Conservation (phyloP, 2,888 invertebrate species). For the Crossocerus cetratus region DNA sequence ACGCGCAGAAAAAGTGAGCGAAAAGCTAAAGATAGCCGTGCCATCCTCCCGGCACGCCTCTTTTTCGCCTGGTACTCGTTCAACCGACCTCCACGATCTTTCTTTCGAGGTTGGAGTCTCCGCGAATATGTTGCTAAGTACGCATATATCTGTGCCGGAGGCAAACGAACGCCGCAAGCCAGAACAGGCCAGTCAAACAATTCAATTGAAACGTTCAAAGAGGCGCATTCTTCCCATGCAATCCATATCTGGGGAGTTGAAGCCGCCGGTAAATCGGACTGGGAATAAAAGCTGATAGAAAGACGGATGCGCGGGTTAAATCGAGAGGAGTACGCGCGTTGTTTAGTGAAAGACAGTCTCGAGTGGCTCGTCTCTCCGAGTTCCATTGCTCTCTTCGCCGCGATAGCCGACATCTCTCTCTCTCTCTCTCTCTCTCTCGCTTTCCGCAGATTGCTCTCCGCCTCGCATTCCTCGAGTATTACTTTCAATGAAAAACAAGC, state of each 20-base stretch:
- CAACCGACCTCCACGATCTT: slow-evolving; percentile 2
- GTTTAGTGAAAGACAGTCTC: slow-evolving; percentile 21
- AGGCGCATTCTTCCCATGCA: not conserved
- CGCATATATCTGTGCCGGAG: not conserved
- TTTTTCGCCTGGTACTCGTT: slow-evolving; percentile 2
- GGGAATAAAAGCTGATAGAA: not conserved
- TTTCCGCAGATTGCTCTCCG: not conserved
- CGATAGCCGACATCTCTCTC: not conserved
- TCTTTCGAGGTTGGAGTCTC: slow-evolving; percentile 21
- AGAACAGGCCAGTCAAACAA: slow-evolving; percentile 19
- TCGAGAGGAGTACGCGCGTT: not conserved
- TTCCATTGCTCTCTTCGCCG: not conserved
- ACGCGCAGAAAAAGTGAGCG: slow-evolving; percentile 25
- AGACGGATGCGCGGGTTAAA: not conserved
- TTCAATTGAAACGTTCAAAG: slow-evolving; percentile 17
- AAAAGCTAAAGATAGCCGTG: slow-evolving; percentile 45
- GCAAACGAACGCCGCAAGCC: not conserved
- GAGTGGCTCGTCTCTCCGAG: slow-evolving; percentile 11
- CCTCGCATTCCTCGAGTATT: slow-evolving; percentile 36
- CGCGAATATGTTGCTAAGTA: slow-evolving; percentile 22
- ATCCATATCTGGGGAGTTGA: not conserved
- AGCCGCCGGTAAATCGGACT: not conserved
- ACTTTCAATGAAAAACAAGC: slow-evolving; percentile 30
- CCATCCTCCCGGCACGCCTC: slow-evolving; percentile 8
- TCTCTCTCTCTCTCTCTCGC: slow-evolving; percentile 1